Conservation (phyloP, 2,113 vertebrate species). For the Vulpes vulpes region DNA sequence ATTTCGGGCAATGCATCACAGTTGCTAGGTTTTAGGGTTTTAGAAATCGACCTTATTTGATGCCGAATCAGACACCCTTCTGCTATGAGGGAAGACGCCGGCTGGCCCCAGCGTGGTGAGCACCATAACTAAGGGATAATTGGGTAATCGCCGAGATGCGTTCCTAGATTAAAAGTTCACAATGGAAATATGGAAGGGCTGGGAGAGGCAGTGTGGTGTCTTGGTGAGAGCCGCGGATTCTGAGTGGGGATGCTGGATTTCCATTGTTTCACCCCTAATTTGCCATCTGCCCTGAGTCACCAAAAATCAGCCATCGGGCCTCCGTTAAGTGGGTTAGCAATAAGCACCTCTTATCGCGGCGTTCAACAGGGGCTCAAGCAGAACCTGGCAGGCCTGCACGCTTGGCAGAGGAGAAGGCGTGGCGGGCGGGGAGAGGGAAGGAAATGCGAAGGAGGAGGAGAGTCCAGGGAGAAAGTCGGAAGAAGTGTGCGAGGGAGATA, state of each 20-base stretch:
- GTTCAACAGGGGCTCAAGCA: constrained; percentile 1
- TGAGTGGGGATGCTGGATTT: constrained; percentile 45
- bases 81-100: not conserved
- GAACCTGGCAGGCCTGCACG: not conserved
- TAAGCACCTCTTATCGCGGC: constrained; percentile 17
- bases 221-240: constrained; percentile 19
- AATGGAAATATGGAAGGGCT: not conserved
- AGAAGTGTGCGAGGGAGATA: not conserved
- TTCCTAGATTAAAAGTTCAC: constrained; percentile 2
- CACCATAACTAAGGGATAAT: not conserved
- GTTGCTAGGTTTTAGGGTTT: constrained; percentile 29
- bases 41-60: not conserved
- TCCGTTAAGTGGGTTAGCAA: constrained; percentile 39
- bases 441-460: not conserved
- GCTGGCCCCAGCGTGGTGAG: not conserved
- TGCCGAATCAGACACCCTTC: not conserved
- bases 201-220: constrained; percentile 27
- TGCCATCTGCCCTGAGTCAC: constrained; percentile 56
- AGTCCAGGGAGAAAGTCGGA: not conserved
- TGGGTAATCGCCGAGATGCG: not conserved
- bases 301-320: constrained; percentile 52
- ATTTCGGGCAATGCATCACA: not conserved
- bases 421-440: not conserved
- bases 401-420: not conserved
- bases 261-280: constrained; percentile 64